Evolutionary conservation across 2,113 vertebrate genomes (phyloP), one percentile per base, ranked within the genome.

Genomic region (Crotalus viridis): DNA sequence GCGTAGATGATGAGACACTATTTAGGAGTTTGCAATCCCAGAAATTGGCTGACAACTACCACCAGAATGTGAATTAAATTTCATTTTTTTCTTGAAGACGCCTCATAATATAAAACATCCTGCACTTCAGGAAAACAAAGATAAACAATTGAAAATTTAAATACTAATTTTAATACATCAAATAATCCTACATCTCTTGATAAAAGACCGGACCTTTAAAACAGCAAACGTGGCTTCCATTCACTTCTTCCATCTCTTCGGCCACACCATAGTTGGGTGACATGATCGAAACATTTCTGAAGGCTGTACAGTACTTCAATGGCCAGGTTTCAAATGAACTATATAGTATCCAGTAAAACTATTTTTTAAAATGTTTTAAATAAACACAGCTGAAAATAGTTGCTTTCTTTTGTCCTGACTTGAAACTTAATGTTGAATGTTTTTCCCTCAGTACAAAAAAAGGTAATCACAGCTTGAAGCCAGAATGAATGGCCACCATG

Each of bases 401-500:
- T 24, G 26, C 6, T 64, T 87, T 56, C 69, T 57, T 8, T 81
- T 81, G 33, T 81, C 33, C 33, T 39, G 43, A 89, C 43, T 24
- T 90, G n/a, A 74, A 57, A 61, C 22, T 17, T n/a, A 54, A 56
- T 7, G 81, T 46, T 22, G 86, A 64, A 22, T 39, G 0, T n/a
- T 59, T 51, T 48, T 7, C 39, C 5, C 21, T 10, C 5, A 81
- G 54, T 10, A n/a, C 48, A 92, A 85, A 89, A 56, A 56, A 55
- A 5, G 3, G 86, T 81, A 39, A 90, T 98, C 97, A 99, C 4
- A 99, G 97, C 96, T 99, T 99, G 97, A 99, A 99, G 88, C 99
- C 99, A 8, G 99, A 99, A 95, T 99, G 99, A 96, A 99, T 98
- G 86, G 99, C 98, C 74, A 99, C 99, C 0, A 99, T 98, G 48